A percentile compares a stretch with the other conserved stretches of the same genome.
Evolutionary conservation across 2,113 vertebrate species (phyloP).

Genomic region (Cynoglossus semilaevis): DNA sequence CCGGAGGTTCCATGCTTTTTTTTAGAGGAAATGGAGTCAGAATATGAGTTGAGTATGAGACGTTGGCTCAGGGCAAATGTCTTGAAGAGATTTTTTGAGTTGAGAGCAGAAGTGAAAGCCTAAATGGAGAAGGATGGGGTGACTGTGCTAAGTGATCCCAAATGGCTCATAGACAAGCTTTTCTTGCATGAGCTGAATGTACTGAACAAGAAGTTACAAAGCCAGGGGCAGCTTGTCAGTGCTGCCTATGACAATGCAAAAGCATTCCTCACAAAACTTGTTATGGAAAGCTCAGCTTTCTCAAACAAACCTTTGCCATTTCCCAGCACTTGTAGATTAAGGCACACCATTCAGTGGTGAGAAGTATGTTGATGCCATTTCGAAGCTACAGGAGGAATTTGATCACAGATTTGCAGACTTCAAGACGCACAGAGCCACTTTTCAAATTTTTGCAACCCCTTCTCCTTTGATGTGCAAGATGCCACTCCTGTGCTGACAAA

Average conservation of each 20-base stretch:
- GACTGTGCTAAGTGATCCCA: conserved; percentile 2
- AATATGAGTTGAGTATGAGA: neutral
- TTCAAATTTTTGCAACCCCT: neutral
- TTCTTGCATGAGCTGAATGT: neutral
- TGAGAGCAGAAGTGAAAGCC: neutral
- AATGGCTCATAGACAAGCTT: conserved; percentile 1
- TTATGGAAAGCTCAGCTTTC: neutral
- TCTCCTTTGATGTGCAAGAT: neutral
- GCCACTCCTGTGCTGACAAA: neutral
- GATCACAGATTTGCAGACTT: conserved; percentile 1
- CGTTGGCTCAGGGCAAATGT: neutral
- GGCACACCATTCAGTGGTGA: neutral
- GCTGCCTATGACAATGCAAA: neutral
- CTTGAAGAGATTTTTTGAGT: conserved; percentile 1
- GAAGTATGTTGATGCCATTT: neutral
- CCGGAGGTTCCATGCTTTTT: neutral
- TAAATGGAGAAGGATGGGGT: neutral
- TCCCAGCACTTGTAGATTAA: too few species aligned
- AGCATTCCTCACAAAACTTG: neutral
- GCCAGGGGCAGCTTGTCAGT: conserved; percentile 1
- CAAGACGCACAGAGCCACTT: neutral
- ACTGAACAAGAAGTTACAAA: conserved; percentile 1
- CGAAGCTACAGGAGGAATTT: neutral
- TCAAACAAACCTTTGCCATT: neutral
- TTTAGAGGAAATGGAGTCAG: conserved; percentile 1